Percentiles rank a stretch among this genome's conserved stretches.
Conservation (phyloP, 2,888 invertebrate genomes). For the Ormyrus labotus region DNA sequence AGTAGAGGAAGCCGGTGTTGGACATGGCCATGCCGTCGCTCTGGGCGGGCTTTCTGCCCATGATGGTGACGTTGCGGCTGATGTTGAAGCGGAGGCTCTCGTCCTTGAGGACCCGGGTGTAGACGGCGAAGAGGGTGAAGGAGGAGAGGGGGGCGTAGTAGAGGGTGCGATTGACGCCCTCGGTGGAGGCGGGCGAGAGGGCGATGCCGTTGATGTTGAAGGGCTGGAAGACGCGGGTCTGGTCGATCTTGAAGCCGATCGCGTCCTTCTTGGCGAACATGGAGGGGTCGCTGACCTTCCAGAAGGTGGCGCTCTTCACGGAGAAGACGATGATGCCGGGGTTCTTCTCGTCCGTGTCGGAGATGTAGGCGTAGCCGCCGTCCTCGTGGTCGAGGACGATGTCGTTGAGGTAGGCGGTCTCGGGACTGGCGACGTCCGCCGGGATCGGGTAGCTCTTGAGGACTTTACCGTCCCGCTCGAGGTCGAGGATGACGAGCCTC, state of each 20-base stretch:
- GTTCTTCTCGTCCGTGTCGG: constrained; percentile 82
- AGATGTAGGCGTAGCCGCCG: constrained; percentile 83
- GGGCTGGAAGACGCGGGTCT: constrained; percentile 78
- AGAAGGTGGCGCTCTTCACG: constrained; percentile 80
- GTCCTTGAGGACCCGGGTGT: constrained; percentile 78
- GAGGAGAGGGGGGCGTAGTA: constrained; percentile 85
- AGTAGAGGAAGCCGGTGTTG: constrained; percentile 82
- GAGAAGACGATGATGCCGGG: constrained; percentile 86
- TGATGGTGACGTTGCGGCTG: constrained; percentile 77
- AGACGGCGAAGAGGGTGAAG: constrained; percentile 81
- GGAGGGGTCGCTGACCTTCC: constrained; percentile 83
- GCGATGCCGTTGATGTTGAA: constrained; percentile 85
- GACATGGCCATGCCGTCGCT: constrained; percentile 88
- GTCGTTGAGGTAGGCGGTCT: constrained; percentile 83
- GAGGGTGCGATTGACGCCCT: constrained; percentile 71
- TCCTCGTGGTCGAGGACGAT: constrained; percentile 85
- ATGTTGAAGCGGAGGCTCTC: constrained; percentile 76
- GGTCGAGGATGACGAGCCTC: constrained; percentile 82
- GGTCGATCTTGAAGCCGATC: constrained; percentile 80
- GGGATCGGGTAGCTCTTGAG: constrained; percentile 80
- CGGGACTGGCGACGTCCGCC: constrained; percentile 78
- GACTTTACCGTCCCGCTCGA: constrained; percentile 79
- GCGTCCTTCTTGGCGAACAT: constrained; percentile 82
- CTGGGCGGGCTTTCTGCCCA: constrained; percentile 82
- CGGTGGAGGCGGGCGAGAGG: constrained; percentile 78